Evolutionary conservation across 2,797 vertebrate genomes (phyloP).

Genomic region (Sebastes baramenuke): DNA sequence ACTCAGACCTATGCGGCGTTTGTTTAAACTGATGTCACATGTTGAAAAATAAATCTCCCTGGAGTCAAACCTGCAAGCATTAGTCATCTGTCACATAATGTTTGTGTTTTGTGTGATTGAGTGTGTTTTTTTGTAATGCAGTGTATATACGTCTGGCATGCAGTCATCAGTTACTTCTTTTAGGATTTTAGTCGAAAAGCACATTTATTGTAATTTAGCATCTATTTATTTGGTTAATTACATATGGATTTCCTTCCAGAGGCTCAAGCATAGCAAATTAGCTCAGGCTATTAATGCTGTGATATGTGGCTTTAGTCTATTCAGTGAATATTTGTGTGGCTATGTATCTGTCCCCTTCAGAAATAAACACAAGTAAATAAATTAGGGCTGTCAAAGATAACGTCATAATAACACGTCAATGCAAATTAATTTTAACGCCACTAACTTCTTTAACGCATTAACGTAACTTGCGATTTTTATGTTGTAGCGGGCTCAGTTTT

Average conservation of each 20-base stretch:
- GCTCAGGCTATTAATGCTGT: background rate
- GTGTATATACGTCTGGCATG: background rate
- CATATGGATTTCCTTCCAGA: background rate
- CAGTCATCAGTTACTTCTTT: slow-evolving; percentile 1
- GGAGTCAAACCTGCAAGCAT: slow-evolving; percentile 10
- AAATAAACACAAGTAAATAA: slow-evolving; percentile 39
- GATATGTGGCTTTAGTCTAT: slow-evolving; percentile 8
- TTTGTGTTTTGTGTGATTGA: slow-evolving; percentile 19
- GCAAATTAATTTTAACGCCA: too few relatives aligned
- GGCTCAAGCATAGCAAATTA: background rate
- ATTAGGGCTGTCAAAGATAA: background rate
- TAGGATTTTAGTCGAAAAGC: background rate
- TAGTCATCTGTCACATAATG: slow-evolving; percentile 33
- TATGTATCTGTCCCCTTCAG: slow-evolving; percentile 2
- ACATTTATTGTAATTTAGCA: background rate
- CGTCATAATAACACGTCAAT: too few relatives aligned
- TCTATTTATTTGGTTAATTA: background rate
- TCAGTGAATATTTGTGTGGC: background rate
- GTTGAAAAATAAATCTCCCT: slow-evolving; percentile 20
- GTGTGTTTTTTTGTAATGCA: background rate
- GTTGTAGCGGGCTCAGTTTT: too few relatives aligned
- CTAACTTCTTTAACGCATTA: too few relatives aligned
- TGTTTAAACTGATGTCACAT: slow-evolving; percentile 54
- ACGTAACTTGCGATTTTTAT: too few relatives aligned
- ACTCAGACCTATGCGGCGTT: slow-evolving; percentile 19